Evolutionary conservation across 2,888 invertebrate genomes (phyloP).

Genomic region (Embidobia sp.): DNA sequence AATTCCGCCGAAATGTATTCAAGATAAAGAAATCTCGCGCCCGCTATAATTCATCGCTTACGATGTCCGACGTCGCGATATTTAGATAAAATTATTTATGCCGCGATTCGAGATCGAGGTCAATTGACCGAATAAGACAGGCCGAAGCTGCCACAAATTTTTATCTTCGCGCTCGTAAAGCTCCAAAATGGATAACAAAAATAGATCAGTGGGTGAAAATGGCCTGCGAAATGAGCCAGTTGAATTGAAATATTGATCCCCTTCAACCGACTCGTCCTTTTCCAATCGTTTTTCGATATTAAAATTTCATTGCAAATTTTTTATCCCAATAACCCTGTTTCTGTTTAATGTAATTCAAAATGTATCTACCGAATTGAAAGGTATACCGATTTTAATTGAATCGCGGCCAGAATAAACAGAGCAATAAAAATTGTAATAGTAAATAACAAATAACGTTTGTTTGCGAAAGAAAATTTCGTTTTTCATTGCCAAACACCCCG

Average conservation of each 20-base stretch:
- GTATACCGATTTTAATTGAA: no score
- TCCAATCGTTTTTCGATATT: not conserved
- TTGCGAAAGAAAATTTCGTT: no score
- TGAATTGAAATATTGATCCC: not conserved
- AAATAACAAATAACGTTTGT: no score
- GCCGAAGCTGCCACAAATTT: constrained; percentile 14
- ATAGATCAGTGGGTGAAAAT: constrained; percentile 1
- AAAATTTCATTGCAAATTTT: not conserved
- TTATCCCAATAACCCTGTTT: no score
- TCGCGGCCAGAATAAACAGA: no score
- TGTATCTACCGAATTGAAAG: no score
- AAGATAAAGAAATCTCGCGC: constrained; percentile 47
- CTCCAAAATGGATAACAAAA: not conserved
- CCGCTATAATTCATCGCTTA: constrained; percentile 39
- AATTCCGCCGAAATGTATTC: constrained; percentile 46
- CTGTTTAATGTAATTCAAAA: no score
- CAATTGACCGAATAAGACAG: constrained; percentile 27
- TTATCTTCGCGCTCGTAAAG: constrained; percentile 12
- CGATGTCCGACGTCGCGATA: constrained; percentile 24
- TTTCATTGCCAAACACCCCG: no score
- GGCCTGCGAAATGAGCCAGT: not conserved
- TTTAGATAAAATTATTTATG: constrained; percentile 39
- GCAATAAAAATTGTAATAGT: no score
- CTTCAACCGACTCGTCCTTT: not conserved
- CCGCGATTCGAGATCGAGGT: constrained; percentile 26